phyloP scores from a whole-genome alignment of 2,113 vertebrate genomes.

The Bubo bubo region DNA sequence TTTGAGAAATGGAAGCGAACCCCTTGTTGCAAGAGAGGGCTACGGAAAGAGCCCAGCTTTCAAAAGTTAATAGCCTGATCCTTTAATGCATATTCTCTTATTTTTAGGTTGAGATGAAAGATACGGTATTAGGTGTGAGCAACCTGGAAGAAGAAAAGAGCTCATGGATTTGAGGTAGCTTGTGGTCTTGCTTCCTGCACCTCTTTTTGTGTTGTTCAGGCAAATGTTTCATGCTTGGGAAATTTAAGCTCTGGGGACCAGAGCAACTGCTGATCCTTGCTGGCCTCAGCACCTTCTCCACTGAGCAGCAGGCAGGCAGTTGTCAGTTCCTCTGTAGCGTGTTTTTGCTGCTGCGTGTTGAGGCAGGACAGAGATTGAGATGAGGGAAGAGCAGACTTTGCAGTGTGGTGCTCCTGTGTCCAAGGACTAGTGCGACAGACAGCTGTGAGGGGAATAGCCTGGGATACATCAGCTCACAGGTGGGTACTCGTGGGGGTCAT shows the following conservation, averaged over 20 bases:
- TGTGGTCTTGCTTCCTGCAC: background rate
- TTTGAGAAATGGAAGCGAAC: background rate
- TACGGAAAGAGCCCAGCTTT: background rate
- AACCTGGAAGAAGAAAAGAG: background rate
- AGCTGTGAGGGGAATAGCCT: background rate
- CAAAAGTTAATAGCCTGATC: background rate
- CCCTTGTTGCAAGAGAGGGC: background rate
- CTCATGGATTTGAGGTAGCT: background rate
- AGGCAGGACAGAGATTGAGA: background rate
- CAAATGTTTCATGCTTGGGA: background rate
- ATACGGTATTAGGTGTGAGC: background rate
- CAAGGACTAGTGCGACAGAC: background rate
- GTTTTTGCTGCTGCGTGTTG: background rate
- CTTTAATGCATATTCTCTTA: background rate
- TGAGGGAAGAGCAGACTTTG: background rate
- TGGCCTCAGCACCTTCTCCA: background rate
- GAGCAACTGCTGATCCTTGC: background rate
- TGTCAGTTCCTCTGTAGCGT: background rate
- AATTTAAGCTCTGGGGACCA: background rate
- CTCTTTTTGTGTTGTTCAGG: background rate
- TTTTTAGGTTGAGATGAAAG: background rate
- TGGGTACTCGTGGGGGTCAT: accelerated
- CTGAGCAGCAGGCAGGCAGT: background rate
- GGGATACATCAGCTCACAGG: background rate
- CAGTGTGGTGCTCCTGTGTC: background rate